These are phyloP conservation scores for Probaryconus sp. DNA, from an alignment of 1,140 invertebrate species.

Conservation along the genomic window DNA sequence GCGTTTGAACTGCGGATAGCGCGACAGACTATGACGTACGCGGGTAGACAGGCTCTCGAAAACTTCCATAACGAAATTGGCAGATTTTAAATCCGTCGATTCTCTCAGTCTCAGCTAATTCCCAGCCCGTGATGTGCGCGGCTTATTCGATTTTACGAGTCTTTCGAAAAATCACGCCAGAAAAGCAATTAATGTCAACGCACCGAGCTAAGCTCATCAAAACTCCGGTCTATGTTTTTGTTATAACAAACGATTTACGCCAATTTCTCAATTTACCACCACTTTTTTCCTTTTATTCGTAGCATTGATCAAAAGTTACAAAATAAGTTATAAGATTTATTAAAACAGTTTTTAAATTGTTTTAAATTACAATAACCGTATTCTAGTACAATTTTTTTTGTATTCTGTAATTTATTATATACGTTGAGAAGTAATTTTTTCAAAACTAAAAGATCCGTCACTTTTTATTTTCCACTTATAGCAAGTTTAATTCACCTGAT, in stretches of 20 bases:
- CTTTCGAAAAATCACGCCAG: constrained; percentile 58
- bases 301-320: too few relatives aligned
- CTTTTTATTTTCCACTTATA: constrained; percentile 47
- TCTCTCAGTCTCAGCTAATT: constrained; percentile 60
- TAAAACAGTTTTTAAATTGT: too few relatives aligned
- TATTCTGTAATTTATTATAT: too few relatives aligned
- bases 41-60: constrained; percentile 54
- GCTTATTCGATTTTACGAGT: constrained; percentile 58
- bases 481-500: constrained; percentile 53
- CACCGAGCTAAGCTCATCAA: constrained; percentile 51
- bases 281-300: constrained; percentile 22
- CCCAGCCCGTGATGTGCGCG: constrained; percentile 40
- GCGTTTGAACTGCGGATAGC: constrained; percentile 65
- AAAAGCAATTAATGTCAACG: constrained; percentile 59
- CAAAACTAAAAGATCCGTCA: too few relatives aligned
- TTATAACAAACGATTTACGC: constrained; percentile 17
- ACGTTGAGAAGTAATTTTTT: too few relatives aligned
- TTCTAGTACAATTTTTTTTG: too few relatives aligned
- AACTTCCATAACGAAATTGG: constrained; percentile 63
- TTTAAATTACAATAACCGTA: too few relatives aligned
- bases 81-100: constrained; percentile 64
- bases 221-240: constrained; percentile 51
- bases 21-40: constrained; percentile 56
- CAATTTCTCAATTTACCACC: constrained; percentile 30
- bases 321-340: too few relatives aligned